These are phyloP conservation scores for Heliconius hermathena DNA, from an alignment of 1,140 invertebrate species.

Conservation along the genomic window DNA sequence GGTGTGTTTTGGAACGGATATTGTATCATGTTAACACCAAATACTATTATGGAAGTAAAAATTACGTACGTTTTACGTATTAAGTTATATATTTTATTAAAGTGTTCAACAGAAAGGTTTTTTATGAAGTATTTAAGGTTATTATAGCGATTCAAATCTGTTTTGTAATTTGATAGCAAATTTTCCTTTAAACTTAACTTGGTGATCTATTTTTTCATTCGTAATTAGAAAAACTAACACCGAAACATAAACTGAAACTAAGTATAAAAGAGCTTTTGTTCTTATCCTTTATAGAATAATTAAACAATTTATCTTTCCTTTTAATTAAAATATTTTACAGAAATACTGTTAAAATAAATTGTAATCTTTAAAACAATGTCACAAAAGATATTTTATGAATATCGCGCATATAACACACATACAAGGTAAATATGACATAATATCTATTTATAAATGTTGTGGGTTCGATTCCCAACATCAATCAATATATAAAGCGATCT, in stretches of 20 bases:
- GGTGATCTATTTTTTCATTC: neutral
- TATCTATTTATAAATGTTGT: no score
- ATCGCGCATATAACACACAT: no score
- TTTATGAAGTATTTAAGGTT: neutral
- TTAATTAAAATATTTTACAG: neutral
- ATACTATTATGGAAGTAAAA: neutral
- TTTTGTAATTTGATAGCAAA: neutral
- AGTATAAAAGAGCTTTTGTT: neutral
- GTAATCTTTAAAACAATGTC: no score
- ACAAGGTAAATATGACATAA: no score
- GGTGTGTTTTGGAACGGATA: neutral
- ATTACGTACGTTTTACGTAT: neutral
- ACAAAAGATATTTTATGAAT: no score
- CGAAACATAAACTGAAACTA: neutral
- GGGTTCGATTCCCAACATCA: neutral
- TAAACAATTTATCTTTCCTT: neutral
- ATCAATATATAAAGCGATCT: neutral
- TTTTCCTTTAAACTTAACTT: neutral
- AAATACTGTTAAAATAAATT: neutral
- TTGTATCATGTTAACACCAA: neutral
- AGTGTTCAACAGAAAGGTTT: neutral
- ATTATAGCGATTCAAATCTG: neutral
- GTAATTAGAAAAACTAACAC: neutral
- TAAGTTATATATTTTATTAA: neutral
- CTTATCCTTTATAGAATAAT: neutral